Conservation (phyloP, 2,797 vertebrate species). For the Neopelma chrysocephalum region DNA sequence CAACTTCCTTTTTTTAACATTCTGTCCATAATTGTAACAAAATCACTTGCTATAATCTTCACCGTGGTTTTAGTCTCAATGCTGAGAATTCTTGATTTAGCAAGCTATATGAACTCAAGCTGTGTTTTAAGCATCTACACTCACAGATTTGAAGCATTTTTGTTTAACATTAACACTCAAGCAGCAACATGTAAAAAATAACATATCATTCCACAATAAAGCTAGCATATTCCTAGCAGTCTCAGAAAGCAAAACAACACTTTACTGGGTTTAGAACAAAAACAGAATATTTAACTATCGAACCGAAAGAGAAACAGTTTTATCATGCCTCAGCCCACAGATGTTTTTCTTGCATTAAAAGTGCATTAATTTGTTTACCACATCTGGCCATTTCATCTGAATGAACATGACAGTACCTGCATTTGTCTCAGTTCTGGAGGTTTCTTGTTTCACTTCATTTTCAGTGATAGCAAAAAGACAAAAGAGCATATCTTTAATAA, state of each 20-base stretch:
- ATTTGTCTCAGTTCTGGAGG: not conserved
- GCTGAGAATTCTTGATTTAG: not conserved
- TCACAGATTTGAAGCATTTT: not conserved
- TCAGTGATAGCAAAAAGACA: not conserved
- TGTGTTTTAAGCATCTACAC: not conserved
- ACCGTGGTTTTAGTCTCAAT: not conserved
- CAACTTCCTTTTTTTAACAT: not conserved
- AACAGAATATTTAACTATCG: not conserved
- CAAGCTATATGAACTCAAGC: not conserved
- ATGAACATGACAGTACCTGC: not conserved
- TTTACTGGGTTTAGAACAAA: not conserved
- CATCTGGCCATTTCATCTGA: not conserved
- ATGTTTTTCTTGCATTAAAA: not conserved
- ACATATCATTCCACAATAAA: not conserved
- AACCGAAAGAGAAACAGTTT: not conserved
- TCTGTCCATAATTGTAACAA: not conserved
- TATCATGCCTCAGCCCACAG: not conserved
- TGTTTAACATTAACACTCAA: not conserved
- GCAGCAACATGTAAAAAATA: not conserved
- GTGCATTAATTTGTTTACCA: not conserved
- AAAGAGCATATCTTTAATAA: not conserved
- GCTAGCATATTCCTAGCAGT: not conserved
- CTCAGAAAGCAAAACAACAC: not conserved
- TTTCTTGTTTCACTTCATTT: not conserved
- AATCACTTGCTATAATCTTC: not conserved